Evolutionary conservation across 1,140 invertebrate species (phyloP).

Genomic region (Caenorhabditis remanei): DNA sequence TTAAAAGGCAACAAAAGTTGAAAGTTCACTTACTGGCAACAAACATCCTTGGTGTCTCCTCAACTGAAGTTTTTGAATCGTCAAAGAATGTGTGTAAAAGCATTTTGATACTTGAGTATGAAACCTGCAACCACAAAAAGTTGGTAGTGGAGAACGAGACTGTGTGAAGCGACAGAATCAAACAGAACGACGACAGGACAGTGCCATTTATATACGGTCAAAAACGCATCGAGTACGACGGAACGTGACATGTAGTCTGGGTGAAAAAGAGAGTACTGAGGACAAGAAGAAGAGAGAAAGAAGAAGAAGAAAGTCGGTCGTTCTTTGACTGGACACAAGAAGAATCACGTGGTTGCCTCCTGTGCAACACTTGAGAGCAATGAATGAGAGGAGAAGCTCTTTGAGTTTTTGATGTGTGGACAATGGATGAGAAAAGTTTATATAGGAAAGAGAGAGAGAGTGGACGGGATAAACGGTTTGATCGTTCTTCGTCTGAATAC

Average conservation of each 20-base stretch:
- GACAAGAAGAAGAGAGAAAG: neutral
- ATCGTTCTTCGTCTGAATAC: slow-evolving; percentile 28
- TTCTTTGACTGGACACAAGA: slow-evolving; percentile 36
- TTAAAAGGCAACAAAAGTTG: too few species aligned
- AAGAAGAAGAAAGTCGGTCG: slow-evolving; percentile 11
- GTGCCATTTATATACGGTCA: slow-evolving; percentile 31
- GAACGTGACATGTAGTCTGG: slow-evolving; percentile 48
- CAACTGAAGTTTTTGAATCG: slow-evolving; percentile 41
- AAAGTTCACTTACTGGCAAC: slow-evolving; percentile 30
- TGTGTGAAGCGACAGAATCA: neutral
- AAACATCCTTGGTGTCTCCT: slow-evolving; percentile 44
- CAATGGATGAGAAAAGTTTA: neutral
- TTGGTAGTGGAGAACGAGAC: neutral
- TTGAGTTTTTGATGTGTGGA: neutral
- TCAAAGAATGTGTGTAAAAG: slow-evolving; percentile 52
- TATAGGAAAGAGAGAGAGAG: neutral
- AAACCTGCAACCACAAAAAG: neutral
- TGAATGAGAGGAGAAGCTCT: neutral
- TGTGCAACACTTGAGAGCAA: slow-evolving; percentile 40
- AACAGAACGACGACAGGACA: neutral
- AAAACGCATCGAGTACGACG: slow-evolving; percentile 44
- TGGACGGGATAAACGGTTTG: neutral
- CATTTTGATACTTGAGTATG: neutral
- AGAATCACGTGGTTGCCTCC: slow-evolving; percentile 14
- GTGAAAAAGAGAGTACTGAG: slow-evolving; percentile 28